Percentiles rank a stretch among this genome's conserved stretches.
These are phyloP conservation scores for Tautogolabrus adspersus DNA, from an alignment of 2,113 vertebrate genomes.

Conservation along the genomic window DNA sequence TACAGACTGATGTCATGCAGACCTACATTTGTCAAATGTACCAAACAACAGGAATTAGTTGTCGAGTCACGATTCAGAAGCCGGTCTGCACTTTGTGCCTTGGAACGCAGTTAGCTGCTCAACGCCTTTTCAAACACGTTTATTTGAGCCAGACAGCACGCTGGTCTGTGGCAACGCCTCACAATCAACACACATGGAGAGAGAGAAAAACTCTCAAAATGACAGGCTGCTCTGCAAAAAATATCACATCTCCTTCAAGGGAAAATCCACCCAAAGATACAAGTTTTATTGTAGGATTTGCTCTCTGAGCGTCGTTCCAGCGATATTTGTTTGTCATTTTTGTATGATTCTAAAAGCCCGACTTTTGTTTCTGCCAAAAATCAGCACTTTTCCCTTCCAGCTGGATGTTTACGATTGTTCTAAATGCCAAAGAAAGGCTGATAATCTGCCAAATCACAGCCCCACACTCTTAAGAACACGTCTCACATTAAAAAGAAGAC, in stretches of 20 bases:
- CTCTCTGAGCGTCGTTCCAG: neutral
- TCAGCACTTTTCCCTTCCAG: neutral
- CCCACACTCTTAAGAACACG: neutral
- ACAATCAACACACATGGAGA: neutral
- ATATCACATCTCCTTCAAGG: neutral
- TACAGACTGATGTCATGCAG: slow-evolving; percentile 27
- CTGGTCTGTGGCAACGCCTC: neutral
- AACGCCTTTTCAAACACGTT: neutral
- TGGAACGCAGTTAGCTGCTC: neutral
- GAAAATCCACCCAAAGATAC: slow-evolving; percentile 18
- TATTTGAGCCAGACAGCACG: neutral
- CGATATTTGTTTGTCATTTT: neutral
- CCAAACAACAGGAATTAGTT: slow-evolving; percentile 5
- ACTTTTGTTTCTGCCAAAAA: slow-evolving; percentile 4
- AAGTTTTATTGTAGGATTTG: neutral
- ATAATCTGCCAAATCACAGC: neutral
- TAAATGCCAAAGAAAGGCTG: neutral
- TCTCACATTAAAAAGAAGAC: neutral
- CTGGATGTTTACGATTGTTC: neutral
- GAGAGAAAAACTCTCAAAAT: neutral
- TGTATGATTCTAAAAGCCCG: too few relatives aligned
- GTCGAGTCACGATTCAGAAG: slow-evolving; percentile 12
- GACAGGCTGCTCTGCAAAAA: slow-evolving; percentile 8
- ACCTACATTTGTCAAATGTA: slow-evolving; percentile 15
- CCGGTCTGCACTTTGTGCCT: neutral